A percentile compares a stretch with the other conserved stretches of the same genome.
Conservation (phyloP, 2,888 invertebrate species). For the Iselma pallidipennis region DNA sequence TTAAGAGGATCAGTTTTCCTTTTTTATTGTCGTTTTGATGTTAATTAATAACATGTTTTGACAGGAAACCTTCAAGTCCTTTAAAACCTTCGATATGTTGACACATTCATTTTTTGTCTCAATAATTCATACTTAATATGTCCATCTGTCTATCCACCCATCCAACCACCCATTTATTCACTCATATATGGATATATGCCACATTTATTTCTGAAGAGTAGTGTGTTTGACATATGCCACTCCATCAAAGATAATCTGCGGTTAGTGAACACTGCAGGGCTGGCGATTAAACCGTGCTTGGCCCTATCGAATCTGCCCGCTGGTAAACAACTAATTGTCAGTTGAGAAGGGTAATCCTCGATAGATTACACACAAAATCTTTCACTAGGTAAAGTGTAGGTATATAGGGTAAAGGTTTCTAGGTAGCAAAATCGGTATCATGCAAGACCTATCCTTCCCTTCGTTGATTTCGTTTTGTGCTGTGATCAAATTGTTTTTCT, state of each 20-base stretch:
- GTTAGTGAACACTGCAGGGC: constrained; percentile 3
- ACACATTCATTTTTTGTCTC: background rate
- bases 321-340: constrained; percentile 35
- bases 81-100: no score
- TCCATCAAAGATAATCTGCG: constrained; percentile 16
- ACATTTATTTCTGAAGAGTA: background rate
- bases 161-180: background rate
- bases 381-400: background rate
- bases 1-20: no score
- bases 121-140: background rate
- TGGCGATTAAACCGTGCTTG: constrained; percentile 16
- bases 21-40: no score
- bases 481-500: background rate
- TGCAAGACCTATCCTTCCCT: no score
- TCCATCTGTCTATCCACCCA: background rate
- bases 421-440: no score
- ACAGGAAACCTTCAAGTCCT: no score
- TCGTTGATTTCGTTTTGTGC: no score
- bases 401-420: background rate
- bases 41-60: no score
- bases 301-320: constrained; percentile 24
- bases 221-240: constrained; percentile 3
- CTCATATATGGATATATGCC: background rate
- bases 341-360: constrained; percentile 31
- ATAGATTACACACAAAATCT: constrained; percentile 22